These are phyloP conservation scores for Lutra lutra DNA, from an alignment of 2,797 vertebrate genomes.

Conservation along the genomic window DNA sequence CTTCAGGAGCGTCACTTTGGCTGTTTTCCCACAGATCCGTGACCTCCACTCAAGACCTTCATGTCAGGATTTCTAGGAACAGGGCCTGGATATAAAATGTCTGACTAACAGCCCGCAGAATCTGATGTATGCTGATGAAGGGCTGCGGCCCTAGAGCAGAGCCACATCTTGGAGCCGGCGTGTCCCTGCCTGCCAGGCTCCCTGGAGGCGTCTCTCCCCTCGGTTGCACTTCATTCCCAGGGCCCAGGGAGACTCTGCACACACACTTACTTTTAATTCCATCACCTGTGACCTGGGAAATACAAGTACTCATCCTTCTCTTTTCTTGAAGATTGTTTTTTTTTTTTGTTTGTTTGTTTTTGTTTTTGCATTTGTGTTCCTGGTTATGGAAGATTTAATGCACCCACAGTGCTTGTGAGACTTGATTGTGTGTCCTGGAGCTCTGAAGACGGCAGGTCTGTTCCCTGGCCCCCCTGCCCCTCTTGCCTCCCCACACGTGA, in stretches of 20 bases:
- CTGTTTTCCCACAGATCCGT: neutral
- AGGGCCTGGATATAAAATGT: too few species aligned
- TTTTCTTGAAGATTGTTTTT: too few species aligned
- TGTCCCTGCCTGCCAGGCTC: neutral
- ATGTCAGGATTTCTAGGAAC: neutral
- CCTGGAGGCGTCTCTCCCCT: neutral
- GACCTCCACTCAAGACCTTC: neutral
- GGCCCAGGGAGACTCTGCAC: neutral
- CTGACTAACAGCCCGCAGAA: neutral
- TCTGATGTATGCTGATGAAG: too few species aligned
- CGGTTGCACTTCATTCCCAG: rapidly evolving
- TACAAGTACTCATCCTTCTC: neutral
- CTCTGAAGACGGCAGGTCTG: rapidly evolving
- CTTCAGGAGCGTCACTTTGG: rapidly evolving
- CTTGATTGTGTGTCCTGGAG: rapidly evolving
- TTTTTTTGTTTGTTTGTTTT: too few species aligned
- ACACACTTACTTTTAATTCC: neutral
- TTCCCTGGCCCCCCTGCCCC: rapidly evolving
- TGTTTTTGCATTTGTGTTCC: too few species aligned
- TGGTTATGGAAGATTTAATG: too few species aligned
- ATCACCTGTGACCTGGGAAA: neutral
- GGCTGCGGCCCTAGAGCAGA: neutral
- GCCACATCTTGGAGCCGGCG: rapidly evolving
- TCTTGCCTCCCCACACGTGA: rapidly evolving
- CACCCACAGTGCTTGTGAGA: rapidly evolving